Conservation (phyloP, 2,888 invertebrate genomes). For the Hetaerina titia region DNA sequence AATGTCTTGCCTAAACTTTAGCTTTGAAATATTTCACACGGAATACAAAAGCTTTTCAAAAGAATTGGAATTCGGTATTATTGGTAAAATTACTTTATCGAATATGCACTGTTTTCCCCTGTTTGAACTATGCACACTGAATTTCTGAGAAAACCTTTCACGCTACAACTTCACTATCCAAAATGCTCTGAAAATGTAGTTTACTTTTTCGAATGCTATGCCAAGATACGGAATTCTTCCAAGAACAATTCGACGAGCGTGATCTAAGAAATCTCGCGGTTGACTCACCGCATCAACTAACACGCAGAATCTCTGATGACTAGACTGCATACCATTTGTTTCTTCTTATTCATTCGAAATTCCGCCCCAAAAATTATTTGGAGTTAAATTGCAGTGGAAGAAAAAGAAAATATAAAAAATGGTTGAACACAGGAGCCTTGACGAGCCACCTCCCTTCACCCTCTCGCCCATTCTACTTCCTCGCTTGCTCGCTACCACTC, state of each 20-base stretch:
- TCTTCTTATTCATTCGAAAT: slow-evolving; percentile 51
- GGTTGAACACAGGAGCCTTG: neutral
- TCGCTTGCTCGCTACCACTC: neutral
- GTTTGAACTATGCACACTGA: neutral
- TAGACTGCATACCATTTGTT: slow-evolving; percentile 49
- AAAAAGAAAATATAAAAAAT: neutral
- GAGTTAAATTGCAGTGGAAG: neutral
- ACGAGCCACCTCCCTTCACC: neutral
- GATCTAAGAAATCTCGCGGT: neutral
- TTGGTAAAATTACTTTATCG: too few species aligned
- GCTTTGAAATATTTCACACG: too few species aligned
- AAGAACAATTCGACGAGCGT: neutral
- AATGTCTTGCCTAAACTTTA: too few species aligned
- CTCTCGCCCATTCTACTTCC: neutral
- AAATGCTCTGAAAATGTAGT: neutral
- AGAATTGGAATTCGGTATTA: too few species aligned
- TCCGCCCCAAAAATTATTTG: neutral
- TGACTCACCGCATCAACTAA: slow-evolving; percentile 48
- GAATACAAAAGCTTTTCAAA: too few species aligned
- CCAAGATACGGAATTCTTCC: neutral
- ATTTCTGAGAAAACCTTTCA: neutral
- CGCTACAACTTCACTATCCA: neutral
- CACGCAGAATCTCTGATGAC: slow-evolving; percentile 9
- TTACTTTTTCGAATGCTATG: neutral
- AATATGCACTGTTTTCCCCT: neutral